phyloP scores from a whole-genome alignment of 1,140 invertebrate species.

The Meloidogyne floridensis region DNA sequence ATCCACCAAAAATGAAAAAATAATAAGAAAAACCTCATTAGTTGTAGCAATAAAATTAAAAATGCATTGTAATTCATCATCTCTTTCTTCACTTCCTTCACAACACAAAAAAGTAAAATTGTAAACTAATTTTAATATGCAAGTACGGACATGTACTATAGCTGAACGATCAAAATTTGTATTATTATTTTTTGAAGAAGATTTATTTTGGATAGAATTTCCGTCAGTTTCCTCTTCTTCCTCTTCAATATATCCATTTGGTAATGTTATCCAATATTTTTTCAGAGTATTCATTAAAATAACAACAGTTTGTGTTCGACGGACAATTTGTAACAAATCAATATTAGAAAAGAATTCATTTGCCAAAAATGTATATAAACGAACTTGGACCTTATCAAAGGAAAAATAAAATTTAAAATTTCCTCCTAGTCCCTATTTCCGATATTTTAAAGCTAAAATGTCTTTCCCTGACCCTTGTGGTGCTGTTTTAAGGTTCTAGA shows the following conservation, averaged over 20 bases:
- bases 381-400: slow-evolving; percentile 75
- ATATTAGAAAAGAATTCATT: slow-evolving; percentile 90
- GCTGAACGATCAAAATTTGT: slow-evolving; percentile 25
- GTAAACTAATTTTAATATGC: slow-evolving; percentile 54
- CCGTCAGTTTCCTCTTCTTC: slow-evolving; percentile 14
- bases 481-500: no score
- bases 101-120: slow-evolving; percentile 44
- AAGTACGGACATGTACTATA: slow-evolving; percentile 53
- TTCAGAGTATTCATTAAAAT: slow-evolving; percentile 97
- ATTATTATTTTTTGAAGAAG: no score
- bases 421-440: no score
- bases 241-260: slow-evolving; percentile 64
- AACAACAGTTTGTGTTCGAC: slow-evolving; percentile 91
- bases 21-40: slow-evolving; percentile 78
- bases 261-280: slow-evolving; percentile 97
- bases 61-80: slow-evolving; percentile 96
- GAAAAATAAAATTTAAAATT: background rate
- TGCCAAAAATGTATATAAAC: slow-evolving; percentile 92
- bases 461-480: no score
- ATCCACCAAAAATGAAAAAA: no score
- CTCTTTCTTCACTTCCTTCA: slow-evolving; percentile 71
- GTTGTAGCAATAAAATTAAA: slow-evolving; percentile 96
- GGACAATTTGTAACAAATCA: slow-evolving; percentile 89
- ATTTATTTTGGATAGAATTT: no score
- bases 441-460: no score